Conservation (phyloP, 2,797 vertebrate genomes). For the Psittacula derbiana region DNA sequence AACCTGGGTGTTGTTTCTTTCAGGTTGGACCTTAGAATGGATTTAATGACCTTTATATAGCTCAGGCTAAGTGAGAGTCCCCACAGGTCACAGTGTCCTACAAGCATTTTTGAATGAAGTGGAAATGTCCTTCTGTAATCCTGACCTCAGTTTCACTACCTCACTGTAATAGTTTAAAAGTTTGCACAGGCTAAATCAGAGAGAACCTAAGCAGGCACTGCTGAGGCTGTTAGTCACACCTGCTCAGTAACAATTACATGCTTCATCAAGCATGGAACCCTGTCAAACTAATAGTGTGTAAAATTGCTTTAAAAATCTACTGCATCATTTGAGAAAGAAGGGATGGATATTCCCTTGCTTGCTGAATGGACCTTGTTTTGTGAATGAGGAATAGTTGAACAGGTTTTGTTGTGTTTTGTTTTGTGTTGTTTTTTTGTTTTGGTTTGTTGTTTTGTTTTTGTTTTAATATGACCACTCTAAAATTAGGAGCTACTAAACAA, state of each 20-base stretch:
- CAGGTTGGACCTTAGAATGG: not conserved
- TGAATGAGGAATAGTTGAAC: not conserved
- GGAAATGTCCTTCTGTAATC: not conserved
- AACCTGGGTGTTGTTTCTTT: not conserved
- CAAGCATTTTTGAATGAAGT: not conserved
- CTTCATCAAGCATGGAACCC: constrained; percentile 26
- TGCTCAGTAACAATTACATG: not conserved
- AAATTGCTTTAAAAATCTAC: not conserved
- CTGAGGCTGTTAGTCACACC: constrained; percentile 26
- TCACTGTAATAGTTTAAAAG: not conserved
- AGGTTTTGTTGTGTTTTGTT: not conserved
- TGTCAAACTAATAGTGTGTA: not conserved
- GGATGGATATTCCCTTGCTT: not conserved
- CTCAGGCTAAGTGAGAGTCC: not conserved
- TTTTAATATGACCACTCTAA: not conserved
- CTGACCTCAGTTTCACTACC: not conserved
- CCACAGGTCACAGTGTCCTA: not conserved
- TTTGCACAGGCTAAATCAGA: not conserved
- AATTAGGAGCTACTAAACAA: not conserved
- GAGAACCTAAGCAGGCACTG: not conserved
- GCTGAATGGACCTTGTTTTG: not conserved
- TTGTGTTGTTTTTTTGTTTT: not conserved
- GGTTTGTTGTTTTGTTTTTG: fast-evolving
- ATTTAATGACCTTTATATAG: not conserved
- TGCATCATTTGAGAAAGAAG: not conserved